Base-by-base conservation (phyloP, 2,888 invertebrate genomes). In the Junonia oenone region DNA sequence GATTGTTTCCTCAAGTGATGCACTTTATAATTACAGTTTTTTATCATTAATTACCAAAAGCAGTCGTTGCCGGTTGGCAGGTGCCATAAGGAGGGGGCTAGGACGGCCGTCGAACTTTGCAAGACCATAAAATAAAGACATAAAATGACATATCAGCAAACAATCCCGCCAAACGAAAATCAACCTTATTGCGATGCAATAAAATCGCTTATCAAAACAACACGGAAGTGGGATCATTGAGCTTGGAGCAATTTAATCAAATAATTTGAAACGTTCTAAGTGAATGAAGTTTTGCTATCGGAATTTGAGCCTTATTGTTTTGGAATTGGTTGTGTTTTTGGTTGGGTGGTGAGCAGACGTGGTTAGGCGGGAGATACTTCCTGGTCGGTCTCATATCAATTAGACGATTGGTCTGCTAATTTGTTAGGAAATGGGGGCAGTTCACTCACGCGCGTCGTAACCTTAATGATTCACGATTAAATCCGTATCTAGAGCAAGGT, bases 101-200 rank as follows among this genome's bases (percentile, higher is more conserved):
- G 88, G 89, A 87, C 88, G 89, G 86, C 62, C 87, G 77, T 74
- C 82, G 86, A 89, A 83, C 87, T 75, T 81, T 67, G 72, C 79
- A 62, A 78, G 66, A 63, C 64, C 65, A 61, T 51, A 52, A 63
- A 61, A 64, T 63, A 57, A 46, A 53, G 51, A 60, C 46, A 57
- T 45, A 57, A 58, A 81, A 73, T 47, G 75, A 45, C 73, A 47
- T 68, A 85, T 67, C 65, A 65, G 61, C 61, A 67, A 51, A 55
- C 46, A 50, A 58, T 46, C 2, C 27, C 26, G 37, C 17, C 64
- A 71, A 60, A 54, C 47, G 5, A 82, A 68, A 66, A 51, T 66
- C n/a, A 60, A 69, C 71, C 68, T 63, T 78, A 78, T 49, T 0
- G 0, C 6, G 1, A 47, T 31, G 11, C 5, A 0, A 59, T 72